phyloP scores from a whole-genome alignment of 1,140 invertebrate genomes.

The Drosophila equinoxialis region DNA sequence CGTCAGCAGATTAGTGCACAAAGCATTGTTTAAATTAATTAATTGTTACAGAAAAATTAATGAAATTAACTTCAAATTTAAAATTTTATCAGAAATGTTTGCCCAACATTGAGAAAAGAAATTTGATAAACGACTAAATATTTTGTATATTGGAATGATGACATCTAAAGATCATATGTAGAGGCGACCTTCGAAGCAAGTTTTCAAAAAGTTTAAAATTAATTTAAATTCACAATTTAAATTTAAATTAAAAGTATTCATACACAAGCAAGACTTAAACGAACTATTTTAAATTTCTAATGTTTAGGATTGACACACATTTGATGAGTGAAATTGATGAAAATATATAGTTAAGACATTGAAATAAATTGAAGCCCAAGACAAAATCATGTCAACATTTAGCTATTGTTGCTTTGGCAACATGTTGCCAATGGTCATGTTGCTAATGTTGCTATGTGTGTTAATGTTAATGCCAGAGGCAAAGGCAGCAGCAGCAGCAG shows the following conservation, averaged over 20 bases:
- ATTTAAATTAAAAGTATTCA: not conserved
- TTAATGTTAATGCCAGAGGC: conserved; percentile 56
- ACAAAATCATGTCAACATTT: conserved; percentile 74
- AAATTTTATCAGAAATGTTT: no score
- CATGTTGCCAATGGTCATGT: conserved; percentile 45
- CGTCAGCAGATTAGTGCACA: no score
- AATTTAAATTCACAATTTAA: not conserved
- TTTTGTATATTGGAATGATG: no score
- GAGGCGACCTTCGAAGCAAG: no score
- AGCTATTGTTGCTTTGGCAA: conserved; percentile 49
- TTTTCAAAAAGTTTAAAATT: no score
- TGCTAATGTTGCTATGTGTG: conserved; percentile 34
- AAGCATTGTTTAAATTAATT: no score
- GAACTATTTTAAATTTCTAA: not conserved
- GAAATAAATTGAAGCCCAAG: conserved; percentile 59
- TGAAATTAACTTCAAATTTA: no score
- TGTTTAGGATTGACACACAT: conserved; percentile 51
- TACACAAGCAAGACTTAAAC: not conserved
- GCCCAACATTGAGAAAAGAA: no score
- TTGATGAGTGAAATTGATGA: conserved; percentile 41
- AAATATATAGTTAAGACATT: conserved; percentile 39
- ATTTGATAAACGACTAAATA: no score
- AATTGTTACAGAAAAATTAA: no score
- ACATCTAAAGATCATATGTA: no score
- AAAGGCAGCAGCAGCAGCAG: conserved; percentile 38